Evolutionary conservation across 2,113 vertebrate genomes (phyloP).

Genomic region (Neotragus pygmaeus): DNA sequence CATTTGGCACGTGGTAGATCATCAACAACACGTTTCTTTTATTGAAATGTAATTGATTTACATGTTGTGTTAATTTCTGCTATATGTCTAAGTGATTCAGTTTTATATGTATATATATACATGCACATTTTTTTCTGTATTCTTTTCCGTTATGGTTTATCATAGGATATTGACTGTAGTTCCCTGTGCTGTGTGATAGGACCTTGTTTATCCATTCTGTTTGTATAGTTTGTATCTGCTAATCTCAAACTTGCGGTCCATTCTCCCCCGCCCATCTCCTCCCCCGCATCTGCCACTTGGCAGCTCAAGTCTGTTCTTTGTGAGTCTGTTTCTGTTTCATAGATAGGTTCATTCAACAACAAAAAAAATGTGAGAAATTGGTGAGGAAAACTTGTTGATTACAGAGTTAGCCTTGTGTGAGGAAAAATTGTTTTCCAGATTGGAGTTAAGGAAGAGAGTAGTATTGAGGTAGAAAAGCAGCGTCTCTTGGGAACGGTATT

Average conservation of each 20-base stretch:
- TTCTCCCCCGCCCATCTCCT: fast-evolving
- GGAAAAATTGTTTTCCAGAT: neutral
- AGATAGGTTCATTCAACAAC: neutral
- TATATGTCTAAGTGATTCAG: neutral
- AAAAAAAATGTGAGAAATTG: neutral
- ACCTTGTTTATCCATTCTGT: neutral
- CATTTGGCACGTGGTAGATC: neutral
- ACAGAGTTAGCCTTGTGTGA: neutral
- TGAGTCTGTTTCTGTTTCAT: neutral
- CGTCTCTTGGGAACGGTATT: neutral
- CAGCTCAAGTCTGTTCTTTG: neutral
- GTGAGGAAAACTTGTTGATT: neutral
- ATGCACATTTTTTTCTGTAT: neutral
- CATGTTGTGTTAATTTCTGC: neutral
- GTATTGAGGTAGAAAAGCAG: neutral
- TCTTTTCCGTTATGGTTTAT: neutral
- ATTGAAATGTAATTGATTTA: neutral
- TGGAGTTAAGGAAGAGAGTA: neutral
- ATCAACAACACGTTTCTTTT: neutral
- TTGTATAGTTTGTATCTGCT: neutral
- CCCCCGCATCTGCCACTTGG: neutral
- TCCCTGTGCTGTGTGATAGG: neutral
- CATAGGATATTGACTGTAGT: neutral
- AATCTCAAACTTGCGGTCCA: neutral
- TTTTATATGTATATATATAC: neutral